Evolutionary conservation across 1,140 invertebrate genomes (phyloP), one percentile per base, ranked within the genome.

Genomic region (Hormaphis cornu): DNA sequence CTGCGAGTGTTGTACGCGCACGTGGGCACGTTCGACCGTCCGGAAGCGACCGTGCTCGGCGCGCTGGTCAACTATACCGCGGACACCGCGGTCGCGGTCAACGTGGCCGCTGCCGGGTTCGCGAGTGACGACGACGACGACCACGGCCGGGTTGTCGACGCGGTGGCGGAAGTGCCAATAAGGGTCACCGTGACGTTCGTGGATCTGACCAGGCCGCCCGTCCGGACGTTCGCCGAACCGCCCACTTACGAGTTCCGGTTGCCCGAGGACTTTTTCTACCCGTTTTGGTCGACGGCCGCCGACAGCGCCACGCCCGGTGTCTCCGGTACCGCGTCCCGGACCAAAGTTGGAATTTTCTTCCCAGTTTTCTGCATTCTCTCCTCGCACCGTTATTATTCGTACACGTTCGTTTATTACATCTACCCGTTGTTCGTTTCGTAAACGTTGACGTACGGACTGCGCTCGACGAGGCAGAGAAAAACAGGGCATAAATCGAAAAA

Each of bases 221-320:
- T 78, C 20, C 80, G 79, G 46, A 78, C 80, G 54, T 83, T 83
- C 73, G 83, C 82, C 22, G 80, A 82, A 69, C 81, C 82, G 24
- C 84, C 86, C 37, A 81, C 83, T 52, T 79, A 86, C 69, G 81
- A 85, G 70, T 79, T 86, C 40, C 82, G 81, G 74, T 77, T 88
- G 12, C 86, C 86, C 3, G 79, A 82, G 61, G 86, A 88, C 75
- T 89, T 88, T 75, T 88, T 87, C 75, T 87, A 88, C 76, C 87
- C 87, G 30, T 87, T 88, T 75, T 73, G 74, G 26, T 76, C 75
- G 7, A 24, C n/a, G 7, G 56, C 14, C 33, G 22, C 5, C 30
- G 7, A 8, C 42, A 44, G n/a, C n/a, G n/a, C n/a, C n/a, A n/a
- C n/a, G n/a, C n/a, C n/a, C n/a, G n/a, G n/a, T n/a, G n/a, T n/a